Percentiles rank a stretch among this genome's conserved stretches.
phyloP scores from a whole-genome alignment of 2,113 vertebrate genomes.

The Cephalopholis sonnerati region DNA sequence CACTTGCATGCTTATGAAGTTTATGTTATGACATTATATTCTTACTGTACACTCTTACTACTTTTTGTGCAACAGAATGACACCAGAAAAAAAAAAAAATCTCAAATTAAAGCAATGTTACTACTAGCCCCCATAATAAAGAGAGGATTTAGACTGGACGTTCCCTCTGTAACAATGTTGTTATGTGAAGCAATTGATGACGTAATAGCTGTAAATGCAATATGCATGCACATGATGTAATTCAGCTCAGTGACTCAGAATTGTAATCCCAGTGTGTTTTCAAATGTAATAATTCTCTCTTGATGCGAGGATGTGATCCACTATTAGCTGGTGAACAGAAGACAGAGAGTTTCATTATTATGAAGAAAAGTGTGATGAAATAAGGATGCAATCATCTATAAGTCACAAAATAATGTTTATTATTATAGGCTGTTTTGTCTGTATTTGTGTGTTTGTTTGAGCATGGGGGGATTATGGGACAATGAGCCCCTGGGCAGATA shows the following conservation, averaged over 20 bases:
- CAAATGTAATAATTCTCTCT: background rate
- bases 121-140: background rate
- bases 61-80: background rate
- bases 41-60: background rate
- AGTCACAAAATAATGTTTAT: background rate
- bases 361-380: conserved; percentile 43
- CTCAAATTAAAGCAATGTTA: background rate
- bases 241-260: conserved; percentile 1
- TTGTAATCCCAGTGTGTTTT: background rate
- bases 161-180: background rate
- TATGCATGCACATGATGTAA: background rate
- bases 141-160: background rate
- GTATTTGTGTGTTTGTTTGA: background rate
- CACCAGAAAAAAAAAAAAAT: background rate
- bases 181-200: background rate
- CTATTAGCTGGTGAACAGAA: background rate
- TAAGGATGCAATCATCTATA: background rate
- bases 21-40: background rate
- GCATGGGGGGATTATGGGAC: too few relatives aligned
- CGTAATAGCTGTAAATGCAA: conserved; percentile 11
- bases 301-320: background rate
- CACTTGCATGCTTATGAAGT: background rate
- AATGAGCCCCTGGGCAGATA: too few relatives aligned
- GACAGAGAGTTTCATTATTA: background rate
- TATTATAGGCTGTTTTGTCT: background rate